Evolutionary conservation across 1,140 invertebrate genomes (phyloP).

Genomic region (Formica selysi): DNA sequence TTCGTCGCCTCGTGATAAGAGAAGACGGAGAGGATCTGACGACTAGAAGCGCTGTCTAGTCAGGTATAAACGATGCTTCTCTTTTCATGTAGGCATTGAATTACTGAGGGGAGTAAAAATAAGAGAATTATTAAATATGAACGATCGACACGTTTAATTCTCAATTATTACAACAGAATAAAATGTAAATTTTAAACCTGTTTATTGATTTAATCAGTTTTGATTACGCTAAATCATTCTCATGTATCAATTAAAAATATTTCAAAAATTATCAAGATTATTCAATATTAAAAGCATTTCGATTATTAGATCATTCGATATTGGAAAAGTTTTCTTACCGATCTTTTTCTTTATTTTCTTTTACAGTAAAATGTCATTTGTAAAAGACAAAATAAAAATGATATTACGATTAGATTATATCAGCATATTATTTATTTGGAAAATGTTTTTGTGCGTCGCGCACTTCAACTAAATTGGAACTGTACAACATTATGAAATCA

Average conservation of each 20-base stretch:
- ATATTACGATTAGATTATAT: background rate
- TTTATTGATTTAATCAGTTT: background rate
- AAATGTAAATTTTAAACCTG: background rate
- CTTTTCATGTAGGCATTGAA: conserved; percentile 38
- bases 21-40: conserved; percentile 27
- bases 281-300: background rate
- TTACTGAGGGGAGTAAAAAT: conserved; percentile 6
- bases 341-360: no score
- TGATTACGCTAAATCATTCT: background rate
- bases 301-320: background rate
- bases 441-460: background rate
- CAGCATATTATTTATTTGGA: background rate
- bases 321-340: background rate
- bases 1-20: conserved; percentile 46
- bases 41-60: background rate
- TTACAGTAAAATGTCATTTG: conserved; percentile 1
- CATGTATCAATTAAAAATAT: background rate
- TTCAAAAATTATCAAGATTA: background rate
- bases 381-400: background rate
- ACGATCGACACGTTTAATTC: background rate
- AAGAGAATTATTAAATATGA: conserved; percentile 22
- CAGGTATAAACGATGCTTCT: conserved; percentile 30
- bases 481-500: background rate
- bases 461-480: background rate
- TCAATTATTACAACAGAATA: background rate